phyloP scores from a whole-genome alignment of 1,140 invertebrate genomes.

The Tetragonula clypearis region DNA sequence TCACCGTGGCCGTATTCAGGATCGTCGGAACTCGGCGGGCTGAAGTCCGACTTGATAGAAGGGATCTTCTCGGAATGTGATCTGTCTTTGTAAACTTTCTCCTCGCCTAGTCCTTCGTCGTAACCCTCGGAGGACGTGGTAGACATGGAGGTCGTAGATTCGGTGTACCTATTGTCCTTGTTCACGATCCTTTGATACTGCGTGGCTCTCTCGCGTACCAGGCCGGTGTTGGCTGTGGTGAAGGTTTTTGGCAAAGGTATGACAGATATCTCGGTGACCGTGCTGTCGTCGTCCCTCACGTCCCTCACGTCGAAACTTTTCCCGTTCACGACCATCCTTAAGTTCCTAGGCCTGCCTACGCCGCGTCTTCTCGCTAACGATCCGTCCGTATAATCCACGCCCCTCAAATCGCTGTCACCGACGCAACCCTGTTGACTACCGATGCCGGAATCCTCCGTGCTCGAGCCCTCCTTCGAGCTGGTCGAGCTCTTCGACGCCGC shows the following conservation, averaged over 20 bases:
- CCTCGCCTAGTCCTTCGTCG: constrained; percentile 81
- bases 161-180: constrained; percentile 78
- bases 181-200: constrained; percentile 82
- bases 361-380: constrained; percentile 71
- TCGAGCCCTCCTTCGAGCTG: constrained; percentile 81
- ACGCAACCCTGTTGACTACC: constrained; percentile 82
- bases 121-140: constrained; percentile 82
- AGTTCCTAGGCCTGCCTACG: constrained; percentile 80
- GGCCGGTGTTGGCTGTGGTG: constrained; percentile 72
- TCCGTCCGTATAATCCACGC: constrained; percentile 74
- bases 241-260: constrained; percentile 82
- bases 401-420: constrained; percentile 65
- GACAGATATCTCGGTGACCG: constrained; percentile 83
- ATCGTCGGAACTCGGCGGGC: constrained; percentile 76
- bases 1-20: constrained; percentile 85
- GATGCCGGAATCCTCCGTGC: constrained; percentile 84
- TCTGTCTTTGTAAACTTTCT: constrained; percentile 81
- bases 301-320: constrained; percentile 85
- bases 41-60: constrained; percentile 75
- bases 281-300: constrained; percentile 82
- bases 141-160: constrained; percentile 79
- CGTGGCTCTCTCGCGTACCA: constrained; percentile 80
- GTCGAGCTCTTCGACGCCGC: constrained; percentile 68
- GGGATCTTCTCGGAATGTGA: constrained; percentile 80
- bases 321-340: constrained; percentile 83